Conservation (phyloP, 2,797 vertebrate species). For the Salmo trutta region DNA sequence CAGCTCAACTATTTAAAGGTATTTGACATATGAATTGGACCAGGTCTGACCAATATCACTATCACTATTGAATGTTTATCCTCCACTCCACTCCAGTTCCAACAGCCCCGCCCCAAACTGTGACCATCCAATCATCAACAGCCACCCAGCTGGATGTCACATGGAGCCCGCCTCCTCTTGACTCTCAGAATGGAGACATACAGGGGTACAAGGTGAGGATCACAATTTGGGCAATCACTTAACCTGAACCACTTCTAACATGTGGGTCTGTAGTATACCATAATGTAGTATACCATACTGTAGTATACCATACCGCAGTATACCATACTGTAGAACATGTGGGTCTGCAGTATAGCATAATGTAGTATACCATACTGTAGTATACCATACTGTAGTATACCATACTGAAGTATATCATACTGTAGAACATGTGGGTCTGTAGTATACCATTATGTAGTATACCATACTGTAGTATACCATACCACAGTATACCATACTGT, state of each 20-base stretch:
- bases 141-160: constrained; percentile 94
- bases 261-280: background rate
- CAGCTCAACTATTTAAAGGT: background rate
- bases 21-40: too few species aligned
- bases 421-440: too few species aligned
- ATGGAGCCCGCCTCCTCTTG: constrained; percentile 89
- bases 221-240: background rate
- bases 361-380: too few species aligned
- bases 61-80: background rate
- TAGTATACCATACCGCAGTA: too few species aligned
- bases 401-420: too few species aligned
- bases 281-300: background rate
- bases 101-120: constrained; percentile 84
- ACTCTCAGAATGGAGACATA: constrained; percentile 93
- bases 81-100: constrained; percentile 79
- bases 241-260: background rate
- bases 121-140: constrained; percentile 83
- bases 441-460: too few species aligned
- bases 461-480: too few species aligned
- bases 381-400: too few species aligned
- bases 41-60: background rate
- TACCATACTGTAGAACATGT: too few species aligned
- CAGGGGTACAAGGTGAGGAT: constrained; percentile 93
- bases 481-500: too few species aligned
- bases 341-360: too few species aligned